These are phyloP conservation scores for Cataglyphis rosenhaueri DNA, from an alignment of 2,888 invertebrate genomes.

Conservation along the genomic window DNA sequence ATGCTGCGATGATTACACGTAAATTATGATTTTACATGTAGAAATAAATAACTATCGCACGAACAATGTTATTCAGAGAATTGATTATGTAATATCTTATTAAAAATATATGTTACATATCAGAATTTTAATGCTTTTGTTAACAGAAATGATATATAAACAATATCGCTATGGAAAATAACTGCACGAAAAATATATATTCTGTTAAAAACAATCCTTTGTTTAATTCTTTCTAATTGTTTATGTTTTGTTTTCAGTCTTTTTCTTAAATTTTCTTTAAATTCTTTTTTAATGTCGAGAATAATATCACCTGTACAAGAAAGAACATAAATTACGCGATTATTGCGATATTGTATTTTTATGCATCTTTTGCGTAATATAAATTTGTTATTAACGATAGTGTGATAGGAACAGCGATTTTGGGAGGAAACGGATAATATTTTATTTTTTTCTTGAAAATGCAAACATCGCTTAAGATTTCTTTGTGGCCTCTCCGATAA, in stretches of 20 bases:
- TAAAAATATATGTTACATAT: background rate
- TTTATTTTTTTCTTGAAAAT: conserved; percentile 56
- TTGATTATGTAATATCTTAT: conserved; percentile 18
- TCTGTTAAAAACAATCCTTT: background rate
- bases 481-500: conserved; percentile 40
- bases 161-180: background rate
- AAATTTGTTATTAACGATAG: background rate
- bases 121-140: conserved; percentile 3
- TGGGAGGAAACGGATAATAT: background rate
- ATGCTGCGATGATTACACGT: conserved; percentile 41
- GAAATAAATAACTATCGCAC: conserved; percentile 21
- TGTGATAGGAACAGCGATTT: background rate
- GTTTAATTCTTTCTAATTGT: background rate
- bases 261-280: background rate
- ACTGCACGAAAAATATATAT: background rate
- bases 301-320: background rate
- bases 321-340: background rate
- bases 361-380: background rate
- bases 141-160: background rate
- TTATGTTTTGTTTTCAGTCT: background rate
- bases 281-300: background rate
- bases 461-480: conserved; percentile 32
- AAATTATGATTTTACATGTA: conserved; percentile 20
- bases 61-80: conserved; percentile 4
- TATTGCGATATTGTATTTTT: background rate